Evolutionary conservation across 2,797 vertebrate genomes (phyloP), one percentile per base, ranked within the genome.

Genomic region (Channa striata): DNA sequence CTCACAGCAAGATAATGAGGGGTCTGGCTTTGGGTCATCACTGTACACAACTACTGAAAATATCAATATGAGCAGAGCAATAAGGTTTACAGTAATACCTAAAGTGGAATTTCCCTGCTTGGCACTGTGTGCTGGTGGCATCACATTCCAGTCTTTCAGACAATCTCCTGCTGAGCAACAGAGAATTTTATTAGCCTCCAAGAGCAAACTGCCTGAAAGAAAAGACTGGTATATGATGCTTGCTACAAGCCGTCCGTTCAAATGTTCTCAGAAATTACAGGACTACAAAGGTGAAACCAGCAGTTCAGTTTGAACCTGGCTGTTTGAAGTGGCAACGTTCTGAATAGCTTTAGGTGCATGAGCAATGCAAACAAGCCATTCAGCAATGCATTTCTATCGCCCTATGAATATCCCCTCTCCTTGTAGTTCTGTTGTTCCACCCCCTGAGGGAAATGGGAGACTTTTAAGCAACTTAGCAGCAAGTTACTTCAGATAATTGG

Each of bases 11-110:
- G 72, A 53, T 66, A 75, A 87, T 67, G 51, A 19, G 59, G 74
- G 67, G 43, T 14, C 57, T 49, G 49, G 44, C 73, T 77, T 59
- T 6, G 39, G 23, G 70, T 37, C 33, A 23, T 63, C 46, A 17
- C n/a, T 53, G 71, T 59, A 53, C 68, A 63, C 71, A 47, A 76
- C 54, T 70, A 72, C 14, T 66, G 52, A 68, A 40, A 33, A 20
- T 43, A 88, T 80, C 82, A 48, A 85, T 82, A 78, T 6, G 40
- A 59, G 34, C 44, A 37, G 49, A 71, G 66, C 63, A 71, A 78
- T 25, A 25, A 37, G 53, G 67, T 64, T 70, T 74, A 62, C 16
- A 33, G 59, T 59, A 65, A 72, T 50, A 20, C 71, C 60, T 36
- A 44, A 73, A 0, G 52, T 20, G 46, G 60, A 42, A 43, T 59